Evolutionary conservation across 2,797 vertebrate genomes (phyloP), one percentile per base, ranked within the genome.

Genomic region (Meda fulgida): DNA sequence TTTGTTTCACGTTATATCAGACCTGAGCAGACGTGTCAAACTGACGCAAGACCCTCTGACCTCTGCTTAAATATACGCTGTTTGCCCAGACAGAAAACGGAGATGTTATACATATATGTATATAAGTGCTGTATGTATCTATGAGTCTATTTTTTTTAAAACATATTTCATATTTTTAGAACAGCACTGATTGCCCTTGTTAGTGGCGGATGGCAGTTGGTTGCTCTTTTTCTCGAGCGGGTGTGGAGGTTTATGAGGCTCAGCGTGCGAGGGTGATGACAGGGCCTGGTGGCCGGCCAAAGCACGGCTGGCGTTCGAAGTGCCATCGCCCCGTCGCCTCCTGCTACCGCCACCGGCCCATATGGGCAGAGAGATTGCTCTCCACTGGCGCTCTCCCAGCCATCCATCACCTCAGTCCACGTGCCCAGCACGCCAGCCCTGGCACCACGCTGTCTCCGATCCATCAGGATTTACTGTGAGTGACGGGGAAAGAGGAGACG

Each of bases 251-350:
- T 90, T 83, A 83, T 51, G 81, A 71, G 88, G 93, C 94, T 84
- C 94, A 94, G 94, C 89, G 87, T 93, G 93, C 87, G 86, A 93
- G 91, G 92, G 92, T 91, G 93, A 93, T 95, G 94, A 95, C 93
- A 93, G 93, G 92, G 92, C 90, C 92, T 95, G 94, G 93, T 94
- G 91, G 87, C 87, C 86, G 92, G 94, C 95, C 94, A 95, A 91
- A 87, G 92, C 91, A 53, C 84, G 91, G 91, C 93, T 92, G 92
- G 92, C 93, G 89, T 86, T 89, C 88, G 85, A 90, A 91, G 88
- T 91, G 87, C 92, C 90, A 93, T 93, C 89, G 75, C 91, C 92
- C 91, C 84, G 84, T 92, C 85, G 76, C 92, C 94, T 94, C 93
- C 93, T 95, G 93, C 94, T 90, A 92, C 93, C 83, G 34, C 77